phyloP scores from a whole-genome alignment of 2,888 invertebrate species.

The Neria commutata region DNA sequence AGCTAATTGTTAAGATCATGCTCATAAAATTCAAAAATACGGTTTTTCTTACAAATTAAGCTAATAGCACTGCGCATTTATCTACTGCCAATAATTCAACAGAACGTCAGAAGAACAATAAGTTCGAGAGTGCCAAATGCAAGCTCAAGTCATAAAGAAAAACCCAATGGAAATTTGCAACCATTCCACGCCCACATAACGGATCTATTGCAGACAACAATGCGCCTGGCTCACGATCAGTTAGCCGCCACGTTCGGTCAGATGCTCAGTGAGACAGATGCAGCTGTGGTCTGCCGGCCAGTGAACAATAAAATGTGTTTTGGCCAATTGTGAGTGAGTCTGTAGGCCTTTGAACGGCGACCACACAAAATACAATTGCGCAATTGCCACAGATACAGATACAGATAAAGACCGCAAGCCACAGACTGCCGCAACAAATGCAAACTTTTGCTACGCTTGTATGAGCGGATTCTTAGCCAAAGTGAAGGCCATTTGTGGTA shows the following conservation, averaged over 20 bases:
- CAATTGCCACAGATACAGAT: background rate
- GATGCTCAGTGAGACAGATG: background rate
- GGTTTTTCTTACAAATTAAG: too few species aligned
- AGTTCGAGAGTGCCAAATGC: background rate
- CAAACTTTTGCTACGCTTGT: background rate
- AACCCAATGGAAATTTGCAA: conserved; percentile 6
- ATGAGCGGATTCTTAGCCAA: background rate
- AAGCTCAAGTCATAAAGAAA: conserved; percentile 33
- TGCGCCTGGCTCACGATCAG: background rate
- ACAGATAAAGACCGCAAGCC: background rate
- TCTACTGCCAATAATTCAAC: conserved; percentile 1
- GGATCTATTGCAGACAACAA: conserved; percentile 1
- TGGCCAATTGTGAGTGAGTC: background rate
- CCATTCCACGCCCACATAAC: conserved; percentile 38
- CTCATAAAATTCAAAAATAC: too few species aligned
- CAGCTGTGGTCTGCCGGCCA: background rate
- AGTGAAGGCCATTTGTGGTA: background rate
- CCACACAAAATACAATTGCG: background rate
- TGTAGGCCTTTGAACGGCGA: background rate
- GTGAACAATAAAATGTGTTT: background rate
- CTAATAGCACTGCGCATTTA: too few species aligned
- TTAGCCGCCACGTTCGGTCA: too few species aligned
- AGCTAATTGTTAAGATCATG: too few species aligned
- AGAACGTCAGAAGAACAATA: background rate
- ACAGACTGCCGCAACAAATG: background rate